These are phyloP conservation scores for Gasterosteus nipponicus DNA, from an alignment of 2,113 vertebrate genomes.

Conservation along the genomic window DNA sequence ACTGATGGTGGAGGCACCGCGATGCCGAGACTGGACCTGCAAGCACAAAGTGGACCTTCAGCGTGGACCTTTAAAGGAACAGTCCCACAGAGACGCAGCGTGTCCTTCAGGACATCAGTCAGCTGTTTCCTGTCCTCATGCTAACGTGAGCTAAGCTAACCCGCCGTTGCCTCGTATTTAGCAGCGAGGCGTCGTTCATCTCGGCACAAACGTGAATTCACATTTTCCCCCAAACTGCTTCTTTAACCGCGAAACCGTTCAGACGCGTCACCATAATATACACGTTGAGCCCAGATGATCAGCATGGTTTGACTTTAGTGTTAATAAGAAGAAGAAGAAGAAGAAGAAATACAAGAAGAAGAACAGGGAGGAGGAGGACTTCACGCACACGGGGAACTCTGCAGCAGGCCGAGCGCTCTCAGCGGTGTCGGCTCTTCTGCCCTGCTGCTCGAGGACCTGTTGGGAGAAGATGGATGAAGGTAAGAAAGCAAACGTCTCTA, in stretches of 20 bases:
- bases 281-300: neutral
- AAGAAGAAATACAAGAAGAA: no score
- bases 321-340: neutral
- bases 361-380: fast-evolving
- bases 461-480: slow-evolving; percentile 8
- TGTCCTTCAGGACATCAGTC: no score
- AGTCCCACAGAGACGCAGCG: neutral
- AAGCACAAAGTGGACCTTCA: neutral
- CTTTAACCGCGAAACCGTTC: neutral
- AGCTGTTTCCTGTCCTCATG: neutral
- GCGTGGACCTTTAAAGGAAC: neutral
- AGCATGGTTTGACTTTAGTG: neutral
- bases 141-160: neutral
- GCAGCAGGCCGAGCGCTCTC: slow-evolving; percentile 43
- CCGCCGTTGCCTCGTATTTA: neutral
- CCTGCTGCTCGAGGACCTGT: slow-evolving; percentile 56
- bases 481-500: neutral
- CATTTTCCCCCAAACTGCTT: neutral
- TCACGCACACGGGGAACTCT: slow-evolving; percentile 64
- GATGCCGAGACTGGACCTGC: slow-evolving; percentile 74
- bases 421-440: slow-evolving; percentile 40
- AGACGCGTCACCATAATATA: neutral
- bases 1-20: slow-evolving; percentile 80
- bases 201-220: neutral
- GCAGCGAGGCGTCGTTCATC: no score